Evolutionary conservation across 2,797 vertebrate genomes (phyloP).

Genomic region (Adrianichthys oophorus): DNA sequence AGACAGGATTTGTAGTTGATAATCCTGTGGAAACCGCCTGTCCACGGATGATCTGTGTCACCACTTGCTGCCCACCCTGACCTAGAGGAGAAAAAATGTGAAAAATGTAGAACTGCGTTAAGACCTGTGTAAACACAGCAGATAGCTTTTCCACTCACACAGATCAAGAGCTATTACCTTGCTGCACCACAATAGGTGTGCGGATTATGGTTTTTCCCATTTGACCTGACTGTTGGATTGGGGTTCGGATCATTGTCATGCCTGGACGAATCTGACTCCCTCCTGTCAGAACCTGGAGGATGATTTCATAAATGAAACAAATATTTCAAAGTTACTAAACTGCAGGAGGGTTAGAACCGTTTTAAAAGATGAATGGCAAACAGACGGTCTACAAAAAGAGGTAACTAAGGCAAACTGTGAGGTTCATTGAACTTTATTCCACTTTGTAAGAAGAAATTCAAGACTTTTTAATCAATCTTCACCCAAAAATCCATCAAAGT

Average conservation of each 20-base stretch:
- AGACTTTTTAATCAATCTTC: too few relatives aligned
- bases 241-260: slow-evolving; percentile 91
- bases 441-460: too few relatives aligned
- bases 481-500: too few relatives aligned
- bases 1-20: slow-evolving; percentile 79
- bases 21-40: slow-evolving; percentile 90
- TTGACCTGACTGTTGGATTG: slow-evolving; percentile 85
- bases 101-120: not conserved
- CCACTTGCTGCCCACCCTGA: slow-evolving; percentile 91
- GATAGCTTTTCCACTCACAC: not conserved
- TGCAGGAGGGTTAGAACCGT: not conserved
- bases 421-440: too few relatives aligned
- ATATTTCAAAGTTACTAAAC: slow-evolving; percentile 13
- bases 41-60: slow-evolving; percentile 94
- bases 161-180: slow-evolving; percentile 78
- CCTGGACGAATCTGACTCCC: slow-evolving; percentile 88
- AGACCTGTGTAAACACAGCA: not conserved
- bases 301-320: not conserved
- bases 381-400: too few relatives aligned
- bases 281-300: slow-evolving; percentile 81
- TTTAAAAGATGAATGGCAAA: too few relatives aligned
- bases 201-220: slow-evolving; percentile 91
- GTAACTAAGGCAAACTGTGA: too few relatives aligned
- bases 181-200: slow-evolving; percentile 92
- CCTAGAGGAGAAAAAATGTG: slow-evolving; percentile 39